phyloP scores from a whole-genome alignment of 2,888 invertebrate genomes.

The Drosophila mulleri region DNA sequence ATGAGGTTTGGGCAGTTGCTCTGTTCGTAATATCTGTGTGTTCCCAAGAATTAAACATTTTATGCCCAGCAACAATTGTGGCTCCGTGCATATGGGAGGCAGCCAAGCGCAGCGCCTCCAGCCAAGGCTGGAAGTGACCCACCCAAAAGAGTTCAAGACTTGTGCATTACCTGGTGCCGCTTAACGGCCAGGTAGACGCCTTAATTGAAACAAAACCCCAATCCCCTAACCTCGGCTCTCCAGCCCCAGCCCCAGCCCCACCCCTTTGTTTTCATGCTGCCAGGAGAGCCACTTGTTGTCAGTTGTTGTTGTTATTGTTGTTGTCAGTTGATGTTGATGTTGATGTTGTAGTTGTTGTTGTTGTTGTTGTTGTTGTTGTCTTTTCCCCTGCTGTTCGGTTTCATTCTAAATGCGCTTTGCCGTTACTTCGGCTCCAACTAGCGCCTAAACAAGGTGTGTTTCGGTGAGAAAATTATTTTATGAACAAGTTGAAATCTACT shows the following conservation, averaged over 20 bases:
- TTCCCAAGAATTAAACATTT: conserved; percentile 71
- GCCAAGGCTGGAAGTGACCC: conserved; percentile 62
- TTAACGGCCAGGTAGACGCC: conserved; percentile 71
- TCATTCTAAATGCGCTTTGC: conserved; percentile 70
- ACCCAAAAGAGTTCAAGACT: conserved; percentile 68
- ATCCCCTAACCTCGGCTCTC: too few species aligned
- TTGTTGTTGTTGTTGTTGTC: background rate
- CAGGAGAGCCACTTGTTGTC: conserved; percentile 27
- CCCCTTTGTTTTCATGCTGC: too few species aligned
- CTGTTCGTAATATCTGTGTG: conserved; percentile 47
- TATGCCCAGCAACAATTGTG: conserved; percentile 60
- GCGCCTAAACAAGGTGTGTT: conserved; percentile 55
- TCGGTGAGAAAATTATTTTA: conserved; percentile 62
- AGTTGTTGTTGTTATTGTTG: conserved; percentile 20
- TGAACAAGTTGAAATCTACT: conserved; percentile 37
- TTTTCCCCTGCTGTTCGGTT: conserved; percentile 20
- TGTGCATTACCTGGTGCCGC: conserved; percentile 63
- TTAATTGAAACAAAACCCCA: conserved; percentile 54
- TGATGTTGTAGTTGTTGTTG: background rate
- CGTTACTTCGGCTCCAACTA: conserved; percentile 49
- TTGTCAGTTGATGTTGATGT: background rate
- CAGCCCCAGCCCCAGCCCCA: background rate
- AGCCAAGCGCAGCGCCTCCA: conserved; percentile 56
- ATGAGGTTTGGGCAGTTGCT: background rate
- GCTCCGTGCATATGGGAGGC: conserved; percentile 39